phyloP scores from a whole-genome alignment of 2,113 vertebrate genomes.

The Lepisosteus oculatus region DNA sequence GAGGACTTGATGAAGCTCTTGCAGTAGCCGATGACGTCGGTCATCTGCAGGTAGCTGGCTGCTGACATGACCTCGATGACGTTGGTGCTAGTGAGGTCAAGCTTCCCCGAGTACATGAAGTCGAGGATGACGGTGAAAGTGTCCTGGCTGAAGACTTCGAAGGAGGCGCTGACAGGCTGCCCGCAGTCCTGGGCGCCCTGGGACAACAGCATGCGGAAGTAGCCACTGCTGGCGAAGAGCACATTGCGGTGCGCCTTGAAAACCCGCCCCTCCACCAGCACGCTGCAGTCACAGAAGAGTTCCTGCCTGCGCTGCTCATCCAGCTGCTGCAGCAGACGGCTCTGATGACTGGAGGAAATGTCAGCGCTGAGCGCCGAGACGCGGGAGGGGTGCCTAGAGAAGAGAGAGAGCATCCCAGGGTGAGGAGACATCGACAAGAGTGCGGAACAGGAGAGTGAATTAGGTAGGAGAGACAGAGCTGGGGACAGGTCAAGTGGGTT shows the following conservation, averaged over 20 bases:
- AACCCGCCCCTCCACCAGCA: slow-evolving; percentile 89
- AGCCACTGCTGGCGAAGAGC: slow-evolving; percentile 90
- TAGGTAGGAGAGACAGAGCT: too few species aligned
- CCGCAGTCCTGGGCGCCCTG: slow-evolving; percentile 74
- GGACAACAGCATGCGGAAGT: slow-evolving; percentile 94
- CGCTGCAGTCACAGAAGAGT: slow-evolving; percentile 91
- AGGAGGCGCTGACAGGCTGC: slow-evolving; percentile 79
- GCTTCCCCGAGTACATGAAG: slow-evolving; percentile 92
- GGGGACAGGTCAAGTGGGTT: too few species aligned
- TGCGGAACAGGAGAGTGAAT: too few species aligned
- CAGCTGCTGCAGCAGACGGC: slow-evolving; percentile 84
- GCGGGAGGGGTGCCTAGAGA: slow-evolving; percentile 47
- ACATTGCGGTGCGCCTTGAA: slow-evolving; percentile 94
- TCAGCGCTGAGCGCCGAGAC: slow-evolving; percentile 65
- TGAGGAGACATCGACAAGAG: too few species aligned
- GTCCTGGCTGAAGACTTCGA: slow-evolving; percentile 89
- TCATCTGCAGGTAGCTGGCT: slow-evolving; percentile 97
- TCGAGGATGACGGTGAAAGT: slow-evolving; percentile 91
- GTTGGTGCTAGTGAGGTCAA: slow-evolving; percentile 86
- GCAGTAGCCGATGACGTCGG: slow-evolving; percentile 90
- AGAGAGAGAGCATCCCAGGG: slow-evolving; percentile 46
- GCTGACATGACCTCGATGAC: slow-evolving; percentile 98
- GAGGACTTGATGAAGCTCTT: slow-evolving; percentile 96
- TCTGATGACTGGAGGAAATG: slow-evolving; percentile 88
- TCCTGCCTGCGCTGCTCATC: slow-evolving; percentile 90